Conservation (phyloP, 2,113 vertebrate genomes). For the Uria aalge region DNA sequence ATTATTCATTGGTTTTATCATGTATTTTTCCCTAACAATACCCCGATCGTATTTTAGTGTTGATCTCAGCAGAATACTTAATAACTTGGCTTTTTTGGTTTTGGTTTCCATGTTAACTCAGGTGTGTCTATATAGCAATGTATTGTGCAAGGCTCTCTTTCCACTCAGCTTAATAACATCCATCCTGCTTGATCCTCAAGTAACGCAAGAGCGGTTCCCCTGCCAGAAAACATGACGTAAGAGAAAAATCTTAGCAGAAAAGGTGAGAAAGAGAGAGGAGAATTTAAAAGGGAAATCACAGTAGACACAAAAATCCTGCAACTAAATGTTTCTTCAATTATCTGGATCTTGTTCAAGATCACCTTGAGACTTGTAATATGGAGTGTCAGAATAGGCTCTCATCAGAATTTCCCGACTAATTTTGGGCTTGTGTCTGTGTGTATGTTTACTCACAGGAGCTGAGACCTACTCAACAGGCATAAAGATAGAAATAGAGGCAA, state of each 20-base stretch:
- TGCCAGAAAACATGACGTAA: not conserved
- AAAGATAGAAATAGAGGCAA: not conserved
- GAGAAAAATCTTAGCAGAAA: not conserved
- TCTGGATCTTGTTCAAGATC: not conserved
- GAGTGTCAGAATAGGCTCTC: not conserved
- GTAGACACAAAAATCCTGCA: not conserved
- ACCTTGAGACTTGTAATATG: not conserved
- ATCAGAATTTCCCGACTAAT: not conserved
- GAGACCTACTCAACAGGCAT: not conserved
- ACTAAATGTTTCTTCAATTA: constrained; percentile 4
- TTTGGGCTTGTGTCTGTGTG: not conserved
- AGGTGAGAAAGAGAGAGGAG: not conserved
- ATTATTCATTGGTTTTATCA: not conserved
- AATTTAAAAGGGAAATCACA: not conserved
- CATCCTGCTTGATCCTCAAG: not conserved
- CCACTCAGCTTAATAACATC: not conserved
- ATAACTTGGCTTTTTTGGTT: not conserved
- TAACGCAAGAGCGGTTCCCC: not conserved
- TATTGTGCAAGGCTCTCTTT: not conserved
- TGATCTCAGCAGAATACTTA: not conserved
- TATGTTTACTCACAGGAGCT: not conserved
- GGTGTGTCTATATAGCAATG: not conserved
- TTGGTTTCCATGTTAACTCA: not conserved
- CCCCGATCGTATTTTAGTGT: not conserved
- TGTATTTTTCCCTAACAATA: not conserved